A percentile compares a stretch with the other conserved stretches of the same genome.
These are phyloP conservation scores for Pterois miles DNA, from an alignment of 2,797 vertebrate genomes.

Conservation along the genomic window DNA sequence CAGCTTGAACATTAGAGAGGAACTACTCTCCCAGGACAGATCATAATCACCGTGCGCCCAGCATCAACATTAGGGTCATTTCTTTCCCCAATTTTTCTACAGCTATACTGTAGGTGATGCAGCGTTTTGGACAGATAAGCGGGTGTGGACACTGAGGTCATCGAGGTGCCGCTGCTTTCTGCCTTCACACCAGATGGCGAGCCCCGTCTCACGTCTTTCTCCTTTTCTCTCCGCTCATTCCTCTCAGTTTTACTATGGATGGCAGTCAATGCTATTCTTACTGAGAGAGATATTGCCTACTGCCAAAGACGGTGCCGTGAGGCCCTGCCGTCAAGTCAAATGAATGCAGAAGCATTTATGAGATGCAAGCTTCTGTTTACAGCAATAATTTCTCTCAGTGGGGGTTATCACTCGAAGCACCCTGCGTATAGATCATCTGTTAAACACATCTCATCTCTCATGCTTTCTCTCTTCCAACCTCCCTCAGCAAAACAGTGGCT, in stretches of 20 bases:
- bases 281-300: constrained; percentile 56
- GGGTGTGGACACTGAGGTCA: constrained; percentile 20
- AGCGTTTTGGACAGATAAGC: constrained; percentile 23
- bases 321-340: constrained; percentile 65
- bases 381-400: constrained; percentile 71
- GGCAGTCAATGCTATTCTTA: constrained; percentile 31
- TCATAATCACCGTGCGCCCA: constrained; percentile 23
- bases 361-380: constrained; percentile 79
- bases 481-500: constrained; percentile 51
- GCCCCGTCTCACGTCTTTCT: constrained; percentile 18
- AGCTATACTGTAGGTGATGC: constrained; percentile 23
- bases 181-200: constrained; percentile 53
- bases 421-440: constrained; percentile 76
- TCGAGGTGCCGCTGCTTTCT: constrained; percentile 16
- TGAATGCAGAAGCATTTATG: constrained; percentile 80
- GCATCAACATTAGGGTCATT: constrained; percentile 33
- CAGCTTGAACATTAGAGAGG: constrained; percentile 38
- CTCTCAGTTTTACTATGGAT: constrained; percentile 25
- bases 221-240: neutral
- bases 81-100: neutral
- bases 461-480: constrained; percentile 40
- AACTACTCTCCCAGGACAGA: constrained; percentile 27
- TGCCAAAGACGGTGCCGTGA: constrained; percentile 42
- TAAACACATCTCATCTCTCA: constrained; percentile 75
- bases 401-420: constrained; percentile 62